Evolutionary conservation across 2,888 invertebrate genomes (phyloP), one percentile per base, ranked within the genome.

Genomic region (Lithodes maja): DNA sequence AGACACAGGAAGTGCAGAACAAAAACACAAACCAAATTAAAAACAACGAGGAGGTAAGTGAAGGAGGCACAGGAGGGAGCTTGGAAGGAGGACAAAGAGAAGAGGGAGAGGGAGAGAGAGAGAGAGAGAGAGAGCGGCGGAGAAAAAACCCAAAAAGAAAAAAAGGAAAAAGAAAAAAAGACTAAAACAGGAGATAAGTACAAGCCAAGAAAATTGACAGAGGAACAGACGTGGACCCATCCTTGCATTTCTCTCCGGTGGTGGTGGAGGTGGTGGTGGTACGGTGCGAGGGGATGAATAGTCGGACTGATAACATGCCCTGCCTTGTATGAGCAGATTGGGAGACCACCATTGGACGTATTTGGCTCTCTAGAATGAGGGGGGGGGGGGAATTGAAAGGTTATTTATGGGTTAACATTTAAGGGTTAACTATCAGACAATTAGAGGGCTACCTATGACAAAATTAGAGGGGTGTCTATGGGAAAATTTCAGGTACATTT

Each of bases 41-140:
- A n/a, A 33, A 80, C 2, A 80, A 2, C 52, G 54, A 80, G 1
- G 54, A 33, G 74, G 74, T 15, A n/a, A 74, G 74, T 3, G 74
- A n/a, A 33, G 33, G n/a, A 74, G 74, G 78, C 7, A 52, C n/a
- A 3, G 54, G 17, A 52, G 3, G 33, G 1, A 55, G 54, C n/a
- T 15, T 49, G 49, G 79, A 53, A 12, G 49, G 79, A 79, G 49
- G 49, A 52, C 49, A 49, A 79, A 49, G 12, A 49, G 12, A 52
- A 79, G 79, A 79, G 79, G 52, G 79, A 79, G 79, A 79, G 79
- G 52, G 79, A 79, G 79, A 79, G 79, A 79, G 50, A 79, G 79
- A 79, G 50, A 79, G 79, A 79, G 55, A 55, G 33, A 55, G n/a
- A 55, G 55, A 17, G 55, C 15, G 55, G 54, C 15, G 53, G 55